These are phyloP conservation scores for Myrmecobius fasciatus DNA, from an alignment of 2,113 vertebrate genomes.

Conservation along the genomic window DNA sequence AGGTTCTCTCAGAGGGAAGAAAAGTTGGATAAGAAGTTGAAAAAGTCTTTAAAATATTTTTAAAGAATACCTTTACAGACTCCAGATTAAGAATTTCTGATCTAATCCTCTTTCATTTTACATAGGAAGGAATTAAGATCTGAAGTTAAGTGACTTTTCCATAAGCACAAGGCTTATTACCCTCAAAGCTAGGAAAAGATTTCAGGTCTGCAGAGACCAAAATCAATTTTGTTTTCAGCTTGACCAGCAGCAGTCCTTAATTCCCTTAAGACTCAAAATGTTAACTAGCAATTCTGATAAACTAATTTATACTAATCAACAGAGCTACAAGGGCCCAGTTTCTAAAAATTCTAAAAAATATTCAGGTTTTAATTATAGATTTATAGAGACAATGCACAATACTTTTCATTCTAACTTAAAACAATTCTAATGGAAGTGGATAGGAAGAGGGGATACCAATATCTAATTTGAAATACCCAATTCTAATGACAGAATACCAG, in stretches of 20 bases:
- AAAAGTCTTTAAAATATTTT: background rate
- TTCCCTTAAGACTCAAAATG: background rate
- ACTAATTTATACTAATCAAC: background rate
- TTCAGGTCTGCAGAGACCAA: background rate
- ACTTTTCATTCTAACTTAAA: background rate
- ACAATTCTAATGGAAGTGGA: background rate
- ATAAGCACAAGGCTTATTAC: background rate
- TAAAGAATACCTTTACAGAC: background rate
- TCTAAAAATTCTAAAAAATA: no score
- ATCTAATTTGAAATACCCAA: no score
- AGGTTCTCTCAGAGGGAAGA: no score
- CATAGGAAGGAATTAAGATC: background rate
- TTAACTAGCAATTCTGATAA: background rate
- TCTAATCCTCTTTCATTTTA: background rate
- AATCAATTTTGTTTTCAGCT: background rate
- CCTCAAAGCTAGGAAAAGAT: background rate
- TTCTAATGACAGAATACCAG: no score
- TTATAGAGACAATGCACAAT: background rate
- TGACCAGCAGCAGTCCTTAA: background rate
- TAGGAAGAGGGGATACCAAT: background rate
- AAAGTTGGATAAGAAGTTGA: no score
- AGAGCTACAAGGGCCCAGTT: background rate
- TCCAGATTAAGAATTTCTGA: background rate
- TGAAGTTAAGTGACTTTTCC: background rate
- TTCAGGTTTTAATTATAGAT: background rate